Evolutionary conservation across 2,888 invertebrate species (phyloP), one percentile per base, ranked within the genome.

Genomic region (Acanthosepion lycidas): DNA sequence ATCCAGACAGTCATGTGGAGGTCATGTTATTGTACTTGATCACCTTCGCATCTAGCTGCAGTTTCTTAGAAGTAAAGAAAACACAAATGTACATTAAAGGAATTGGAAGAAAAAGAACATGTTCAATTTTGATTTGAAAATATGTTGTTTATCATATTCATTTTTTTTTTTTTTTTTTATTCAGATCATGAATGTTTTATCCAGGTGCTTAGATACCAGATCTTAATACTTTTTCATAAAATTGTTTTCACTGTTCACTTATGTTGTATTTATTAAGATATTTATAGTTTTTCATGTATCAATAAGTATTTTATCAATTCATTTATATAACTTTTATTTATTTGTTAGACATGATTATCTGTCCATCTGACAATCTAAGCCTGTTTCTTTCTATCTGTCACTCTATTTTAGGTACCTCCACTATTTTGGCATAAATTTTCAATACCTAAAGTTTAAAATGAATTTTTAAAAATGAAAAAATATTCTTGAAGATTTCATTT

Each of bases 1-100:
- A 78, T 78, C 78, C n/a, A 78, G 78, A 78, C 78, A 78, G n/a
- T 78, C 78, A 78, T 78, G n/a, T n/a, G 78, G 12, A 78, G 78
- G 78, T 78, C n/a, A 78, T 78, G 78, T 78, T n/a, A 33, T 78
- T n/a, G n/a, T 33, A 78, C n/a, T 78, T n/a, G n/a, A 78, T 78
- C 33, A 78, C n/a, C 78, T 78, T 33, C 8, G 18, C n/a, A 78
- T 78, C 78, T n/a, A n/a, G 78, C 78, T 78, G 78, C n/a, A 78
- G n/a, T 78, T 78, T 78, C n/a, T 33, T n/a, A 15, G n/a, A 33
- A 33, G n/a, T 3, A 78, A 78, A 18, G n/a, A 78, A 78, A 78
- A n/a, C n/a, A n/a, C n/a, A n/a, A 78, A 78, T n/a, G n/a, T 18
- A 33, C n/a, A 28, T 78, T 78, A n/a, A 78, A 15, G n/a, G 64